phyloP scores from a whole-genome alignment of 2,888 invertebrate genomes.

The Drosophila limbata region DNA sequence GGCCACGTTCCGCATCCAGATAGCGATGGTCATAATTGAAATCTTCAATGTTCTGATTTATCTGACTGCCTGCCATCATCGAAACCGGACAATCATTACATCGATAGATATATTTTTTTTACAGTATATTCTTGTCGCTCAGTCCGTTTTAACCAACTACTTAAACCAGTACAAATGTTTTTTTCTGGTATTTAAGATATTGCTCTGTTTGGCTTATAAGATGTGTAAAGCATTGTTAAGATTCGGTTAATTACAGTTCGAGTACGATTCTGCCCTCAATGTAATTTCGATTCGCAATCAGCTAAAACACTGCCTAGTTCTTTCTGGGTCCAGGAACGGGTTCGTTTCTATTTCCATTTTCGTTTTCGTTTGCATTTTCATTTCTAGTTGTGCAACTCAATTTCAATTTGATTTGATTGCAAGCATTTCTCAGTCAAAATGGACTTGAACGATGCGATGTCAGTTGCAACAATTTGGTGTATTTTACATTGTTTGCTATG shows the following conservation, averaged over 20 bases:
- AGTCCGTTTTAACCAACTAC: neutral
- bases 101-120: neutral
- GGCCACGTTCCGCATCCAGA: conserved; percentile 43
- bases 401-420: conserved; percentile 78
- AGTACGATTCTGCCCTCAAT: conserved; percentile 45
- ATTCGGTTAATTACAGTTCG: conserved; percentile 10
- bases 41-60: conserved; percentile 49
- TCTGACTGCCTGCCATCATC: neutral
- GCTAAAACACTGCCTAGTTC: conserved; percentile 48
- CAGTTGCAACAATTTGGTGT: conserved; percentile 68
- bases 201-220: neutral
- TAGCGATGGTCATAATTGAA: conserved; percentile 68
- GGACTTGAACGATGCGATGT: conserved; percentile 36
- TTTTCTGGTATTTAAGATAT: neutral
- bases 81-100: neutral
- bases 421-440: conserved; percentile 37
- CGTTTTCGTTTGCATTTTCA: conserved; percentile 51
- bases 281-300: conserved; percentile 68
- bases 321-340: conserved; percentile 30
- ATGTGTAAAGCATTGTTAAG: neutral
- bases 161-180: neutral
- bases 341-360: conserved; percentile 34
- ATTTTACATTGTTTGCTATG: conserved; percentile 74
- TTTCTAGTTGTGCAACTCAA: conserved; percentile 65
- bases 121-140: neutral